These are phyloP conservation scores for Apotomis betuletana DNA, from an alignment of 2,888 invertebrate genomes.

Conservation along the genomic window DNA sequence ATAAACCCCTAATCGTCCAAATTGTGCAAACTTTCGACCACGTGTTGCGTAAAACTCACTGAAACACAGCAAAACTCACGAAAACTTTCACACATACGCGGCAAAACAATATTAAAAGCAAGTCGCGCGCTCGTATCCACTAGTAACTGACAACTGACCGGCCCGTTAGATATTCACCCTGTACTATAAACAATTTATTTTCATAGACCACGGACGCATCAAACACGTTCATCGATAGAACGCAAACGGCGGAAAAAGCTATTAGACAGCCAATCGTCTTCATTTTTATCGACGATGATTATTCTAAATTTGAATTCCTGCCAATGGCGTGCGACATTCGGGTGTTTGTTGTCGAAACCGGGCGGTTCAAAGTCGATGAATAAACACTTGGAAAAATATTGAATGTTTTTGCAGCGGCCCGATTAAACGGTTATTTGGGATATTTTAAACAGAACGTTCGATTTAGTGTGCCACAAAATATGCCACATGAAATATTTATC, in stretches of 20 bases:
- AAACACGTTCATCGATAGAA: slow-evolving; percentile 46
- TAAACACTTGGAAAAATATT: slow-evolving; percentile 41
- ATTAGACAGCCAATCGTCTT: slow-evolving; percentile 40
- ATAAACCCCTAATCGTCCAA: slow-evolving; percentile 59
- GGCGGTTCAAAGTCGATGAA: slow-evolving; percentile 34
- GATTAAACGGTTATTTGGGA: slow-evolving; percentile 24
- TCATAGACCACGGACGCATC: slow-evolving; percentile 71
- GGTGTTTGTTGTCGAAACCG: slow-evolving; percentile 44
- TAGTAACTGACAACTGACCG: slow-evolving; percentile 79
- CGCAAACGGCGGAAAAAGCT: slow-evolving; percentile 38
- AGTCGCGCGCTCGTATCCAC: slow-evolving; percentile 63
- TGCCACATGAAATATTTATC: neutral
- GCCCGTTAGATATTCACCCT: slow-evolving; percentile 68
- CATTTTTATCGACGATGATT: slow-evolving; percentile 50
- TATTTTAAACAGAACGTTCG: slow-evolving; percentile 27
- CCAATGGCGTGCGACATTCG: slow-evolving; percentile 52
- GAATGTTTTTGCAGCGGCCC: slow-evolving; percentile 30
- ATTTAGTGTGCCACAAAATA: slow-evolving; percentile 8
- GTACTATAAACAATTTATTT: slow-evolving; percentile 77
- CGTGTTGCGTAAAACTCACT: slow-evolving; percentile 64
- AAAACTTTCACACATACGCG: slow-evolving; percentile 46
- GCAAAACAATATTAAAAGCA: slow-evolving; percentile 64
- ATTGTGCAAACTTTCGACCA: slow-evolving; percentile 68
- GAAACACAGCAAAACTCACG: slow-evolving; percentile 31
- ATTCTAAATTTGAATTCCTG: slow-evolving; percentile 61